Conservation (phyloP, 2,797 vertebrate genomes). For the Pristis pectinata region DNA sequence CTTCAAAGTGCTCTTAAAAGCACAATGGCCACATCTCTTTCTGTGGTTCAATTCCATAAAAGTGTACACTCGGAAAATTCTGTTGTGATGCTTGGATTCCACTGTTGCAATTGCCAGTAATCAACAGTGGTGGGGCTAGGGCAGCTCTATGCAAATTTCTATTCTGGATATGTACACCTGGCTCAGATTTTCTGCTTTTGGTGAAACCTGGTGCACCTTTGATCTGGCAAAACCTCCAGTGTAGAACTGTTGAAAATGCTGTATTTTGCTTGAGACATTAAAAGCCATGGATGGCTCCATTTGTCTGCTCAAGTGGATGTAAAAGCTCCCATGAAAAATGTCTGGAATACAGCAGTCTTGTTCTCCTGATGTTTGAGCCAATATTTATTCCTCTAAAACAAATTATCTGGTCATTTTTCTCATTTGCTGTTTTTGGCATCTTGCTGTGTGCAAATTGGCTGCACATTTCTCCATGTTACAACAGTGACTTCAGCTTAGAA, state of each 20-base stretch:
- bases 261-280: neutral
- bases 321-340: neutral
- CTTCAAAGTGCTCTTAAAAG: neutral
- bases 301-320: neutral
- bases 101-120: neutral
- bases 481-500: neutral
- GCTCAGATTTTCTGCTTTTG: neutral
- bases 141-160: neutral
- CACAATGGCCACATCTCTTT: neutral
- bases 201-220: neutral
- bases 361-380: neutral
- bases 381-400: neutral
- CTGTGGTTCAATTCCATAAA: neutral
- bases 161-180: neutral
- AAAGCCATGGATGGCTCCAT: neutral
- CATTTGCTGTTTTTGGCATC: neutral
- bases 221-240: neutral
- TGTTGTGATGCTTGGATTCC: neutral
- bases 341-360: neutral
- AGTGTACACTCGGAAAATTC: neutral
- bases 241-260: neutral
- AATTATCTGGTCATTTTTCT: neutral
- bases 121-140: neutral
- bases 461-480: neutral
- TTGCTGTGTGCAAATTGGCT: neutral